These are phyloP conservation scores for Tetanocera ferruginea DNA, from an alignment of 2,888 invertebrate genomes.

Conservation along the genomic window DNA sequence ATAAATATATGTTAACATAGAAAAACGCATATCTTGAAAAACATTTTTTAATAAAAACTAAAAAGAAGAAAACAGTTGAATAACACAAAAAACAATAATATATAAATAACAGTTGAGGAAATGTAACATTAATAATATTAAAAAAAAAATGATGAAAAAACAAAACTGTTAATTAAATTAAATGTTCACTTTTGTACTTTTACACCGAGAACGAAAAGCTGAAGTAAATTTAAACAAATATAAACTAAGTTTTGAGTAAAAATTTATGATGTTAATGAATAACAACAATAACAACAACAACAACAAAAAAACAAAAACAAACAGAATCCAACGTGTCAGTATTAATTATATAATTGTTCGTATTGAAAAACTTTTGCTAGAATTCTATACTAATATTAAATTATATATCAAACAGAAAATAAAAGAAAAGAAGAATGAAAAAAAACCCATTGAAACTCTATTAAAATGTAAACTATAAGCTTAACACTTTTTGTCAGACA, in stretches of 20 bases:
- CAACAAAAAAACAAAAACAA: constrained; percentile 32
- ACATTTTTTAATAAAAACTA: constrained; percentile 36
- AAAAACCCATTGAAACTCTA: neutral
- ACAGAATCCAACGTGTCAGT: constrained; percentile 22
- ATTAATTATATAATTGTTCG: constrained; percentile 35
- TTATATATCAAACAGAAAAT: neutral
- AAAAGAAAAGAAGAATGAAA: no score
- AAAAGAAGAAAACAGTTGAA: neutral
- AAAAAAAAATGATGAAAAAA: constrained; percentile 41
- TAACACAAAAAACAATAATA: constrained; percentile 41
- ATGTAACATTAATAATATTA: constrained; percentile 39
- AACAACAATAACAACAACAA: neutral
- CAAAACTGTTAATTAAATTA: constrained; percentile 46
- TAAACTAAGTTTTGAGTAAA: constrained; percentile 40
- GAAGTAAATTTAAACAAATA: constrained; percentile 41
- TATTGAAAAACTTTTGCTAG: constrained; percentile 30
- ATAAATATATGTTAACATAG: constrained; percentile 60
- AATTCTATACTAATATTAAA: constrained; percentile 22
- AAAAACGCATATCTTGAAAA: constrained; percentile 64
- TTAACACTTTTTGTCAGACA: neutral
- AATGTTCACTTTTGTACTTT: constrained; percentile 66
- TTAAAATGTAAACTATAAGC: neutral
- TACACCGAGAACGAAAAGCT: constrained; percentile 55
- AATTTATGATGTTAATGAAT: constrained; percentile 28
- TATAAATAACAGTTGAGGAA: constrained; percentile 37